Percentiles rank a stretch among this genome's conserved stretches.
Conservation (phyloP, 2,888 invertebrate genomes). For the Mythimna ferrago region DNA sequence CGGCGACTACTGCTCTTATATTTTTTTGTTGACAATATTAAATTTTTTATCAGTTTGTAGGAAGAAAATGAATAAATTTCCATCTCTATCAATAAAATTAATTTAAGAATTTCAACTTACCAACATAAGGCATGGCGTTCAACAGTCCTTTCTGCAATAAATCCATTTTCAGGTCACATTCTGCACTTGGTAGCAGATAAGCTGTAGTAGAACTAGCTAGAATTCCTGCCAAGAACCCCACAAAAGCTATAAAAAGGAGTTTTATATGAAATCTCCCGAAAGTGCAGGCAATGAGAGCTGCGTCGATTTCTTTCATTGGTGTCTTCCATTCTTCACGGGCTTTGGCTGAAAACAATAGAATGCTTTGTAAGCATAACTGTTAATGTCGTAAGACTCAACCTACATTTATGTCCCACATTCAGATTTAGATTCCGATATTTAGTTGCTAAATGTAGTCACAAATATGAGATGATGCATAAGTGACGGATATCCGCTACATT, state of each 20-base stretch:
- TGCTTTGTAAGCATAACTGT: neutral
- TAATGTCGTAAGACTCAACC: neutral
- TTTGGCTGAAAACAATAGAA: conserved; percentile 63
- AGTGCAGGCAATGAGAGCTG: conserved; percentile 77
- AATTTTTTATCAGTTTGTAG: neutral
- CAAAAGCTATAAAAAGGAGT: conserved; percentile 70
- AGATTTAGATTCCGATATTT: too few relatives aligned
- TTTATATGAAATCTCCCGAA: conserved; percentile 80
- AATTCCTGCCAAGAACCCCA: conserved; percentile 72
- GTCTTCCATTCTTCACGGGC: conserved; percentile 63
- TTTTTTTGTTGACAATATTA: neutral
- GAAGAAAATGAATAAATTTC: neutral
- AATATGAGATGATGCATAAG: too few relatives aligned
- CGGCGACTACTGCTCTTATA: too few relatives aligned
- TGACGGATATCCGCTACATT: too few relatives aligned
- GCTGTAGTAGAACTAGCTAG: conserved; percentile 75
- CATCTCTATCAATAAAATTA: neutral
- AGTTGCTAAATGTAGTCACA: too few relatives aligned
- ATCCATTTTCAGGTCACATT: conserved; percentile 82
- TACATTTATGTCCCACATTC: too few relatives aligned
- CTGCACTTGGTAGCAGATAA: conserved; percentile 79
- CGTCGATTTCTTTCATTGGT: conserved; percentile 80
- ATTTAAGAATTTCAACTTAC: conserved; percentile 67
- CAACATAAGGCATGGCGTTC: conserved; percentile 80
- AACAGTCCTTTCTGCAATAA: conserved; percentile 79